Conservation (phyloP, 2,888 invertebrate genomes). For the Nudaria mundana region DNA sequence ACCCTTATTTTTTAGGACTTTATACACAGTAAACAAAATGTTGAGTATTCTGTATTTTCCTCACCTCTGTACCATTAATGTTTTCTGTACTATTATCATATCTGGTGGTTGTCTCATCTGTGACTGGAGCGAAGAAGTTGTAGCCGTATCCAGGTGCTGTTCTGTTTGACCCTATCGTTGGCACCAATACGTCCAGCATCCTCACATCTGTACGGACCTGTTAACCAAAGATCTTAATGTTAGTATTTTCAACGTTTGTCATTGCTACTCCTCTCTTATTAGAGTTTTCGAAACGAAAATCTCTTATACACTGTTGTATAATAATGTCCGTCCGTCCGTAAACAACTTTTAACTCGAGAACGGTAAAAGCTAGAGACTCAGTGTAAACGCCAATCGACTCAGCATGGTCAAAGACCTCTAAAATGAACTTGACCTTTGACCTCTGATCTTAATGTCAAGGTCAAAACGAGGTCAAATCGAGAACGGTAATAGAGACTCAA, state of each 20-base stretch:
- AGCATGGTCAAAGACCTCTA: too few species aligned
- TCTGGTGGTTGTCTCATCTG: slow-evolving; percentile 43
- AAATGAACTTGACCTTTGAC: too few species aligned
- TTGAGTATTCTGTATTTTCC: background rate
- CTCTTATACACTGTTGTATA: background rate
- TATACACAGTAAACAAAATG: background rate
- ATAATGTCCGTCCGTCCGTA: background rate
- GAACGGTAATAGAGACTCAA: too few species aligned
- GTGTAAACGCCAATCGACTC: background rate
- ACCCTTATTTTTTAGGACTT: too few species aligned
- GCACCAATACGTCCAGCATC: slow-evolving; percentile 60
- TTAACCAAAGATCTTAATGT: slow-evolving; percentile 5
- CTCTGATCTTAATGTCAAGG: too few species aligned
- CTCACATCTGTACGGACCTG: slow-evolving; percentile 44
- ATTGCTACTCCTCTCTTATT: background rate
- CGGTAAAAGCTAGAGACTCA: background rate
- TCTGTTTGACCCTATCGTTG: slow-evolving; percentile 51
- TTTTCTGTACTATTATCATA: slow-evolving; percentile 51
- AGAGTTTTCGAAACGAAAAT: too few species aligned
- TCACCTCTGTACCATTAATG: slow-evolving; percentile 57
- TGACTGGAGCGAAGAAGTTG: slow-evolving; percentile 54
- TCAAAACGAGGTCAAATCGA: too few species aligned
- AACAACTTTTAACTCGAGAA: background rate
- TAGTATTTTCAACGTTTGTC: background rate
- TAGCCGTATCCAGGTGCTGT: slow-evolving; percentile 40